phyloP scores from a whole-genome alignment of 2,888 invertebrate species.

The Stramonita haemastoma region DNA sequence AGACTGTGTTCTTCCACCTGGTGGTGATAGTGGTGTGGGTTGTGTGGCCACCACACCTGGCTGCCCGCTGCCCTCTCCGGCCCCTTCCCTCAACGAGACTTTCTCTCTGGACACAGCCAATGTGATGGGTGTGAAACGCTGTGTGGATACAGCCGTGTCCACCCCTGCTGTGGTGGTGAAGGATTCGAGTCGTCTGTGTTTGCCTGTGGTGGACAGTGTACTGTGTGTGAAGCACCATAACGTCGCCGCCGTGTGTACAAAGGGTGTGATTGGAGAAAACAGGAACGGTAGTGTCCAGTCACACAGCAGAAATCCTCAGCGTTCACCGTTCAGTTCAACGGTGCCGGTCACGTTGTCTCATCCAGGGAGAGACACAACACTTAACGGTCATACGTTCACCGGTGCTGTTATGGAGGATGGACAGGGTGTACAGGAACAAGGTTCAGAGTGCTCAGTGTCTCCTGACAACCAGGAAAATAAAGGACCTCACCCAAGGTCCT shows the following conservation, averaged over 20 bases:
- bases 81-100: slow-evolving; percentile 20
- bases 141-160: too few relatives aligned
- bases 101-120: slow-evolving; percentile 2
- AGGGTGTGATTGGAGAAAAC: neutral
- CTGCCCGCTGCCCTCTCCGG: neutral
- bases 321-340: too few relatives aligned
- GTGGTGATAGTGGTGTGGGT: neutral
- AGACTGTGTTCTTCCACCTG: too few relatives aligned
- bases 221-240: neutral
- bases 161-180: neutral
- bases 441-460: neutral
- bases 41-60: neutral
- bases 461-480: slow-evolving; percentile 13
- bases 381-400: too few relatives aligned
- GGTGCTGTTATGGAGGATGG: too few relatives aligned
- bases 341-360: too few relatives aligned
- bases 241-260: neutral
- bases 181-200: neutral
- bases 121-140: neutral
- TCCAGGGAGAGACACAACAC: too few relatives aligned
- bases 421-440: neutral
- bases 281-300: neutral
- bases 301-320: too few relatives aligned
- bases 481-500: neutral
- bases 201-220: slow-evolving; percentile 10